phyloP scores from a whole-genome alignment of 2,888 invertebrate species.

The Calameuta idolon region DNA sequence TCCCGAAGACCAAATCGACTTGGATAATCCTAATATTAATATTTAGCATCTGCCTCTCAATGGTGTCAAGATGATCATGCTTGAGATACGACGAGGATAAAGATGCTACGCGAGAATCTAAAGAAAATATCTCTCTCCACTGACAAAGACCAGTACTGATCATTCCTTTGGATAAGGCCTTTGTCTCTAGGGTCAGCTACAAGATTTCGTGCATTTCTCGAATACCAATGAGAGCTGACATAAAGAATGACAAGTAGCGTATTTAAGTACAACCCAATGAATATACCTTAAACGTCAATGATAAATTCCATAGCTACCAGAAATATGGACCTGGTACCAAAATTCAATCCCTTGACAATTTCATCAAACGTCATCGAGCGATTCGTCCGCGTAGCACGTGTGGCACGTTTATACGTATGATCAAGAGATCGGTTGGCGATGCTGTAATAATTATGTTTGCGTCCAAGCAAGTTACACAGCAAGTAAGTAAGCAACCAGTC shows the following conservation, averaged over 20 bases:
- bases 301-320: neutral
- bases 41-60: neutral
- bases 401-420: constrained; percentile 30
- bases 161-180: neutral
- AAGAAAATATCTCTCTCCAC: neutral
- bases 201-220: neutral
- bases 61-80: neutral
- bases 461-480: constrained; percentile 27
- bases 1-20: neutral
- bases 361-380: neutral
- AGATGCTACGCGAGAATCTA: neutral
- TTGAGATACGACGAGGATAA: neutral
- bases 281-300: neutral
- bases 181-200: neutral
- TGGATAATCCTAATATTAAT: neutral
- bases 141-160: neutral
- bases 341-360: neutral
- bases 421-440: constrained; percentile 36
- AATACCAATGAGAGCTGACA: neutral
- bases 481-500: constrained; percentile 35
- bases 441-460: constrained; percentile 51
- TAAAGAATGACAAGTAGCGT: neutral
- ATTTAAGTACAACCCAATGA: neutral
- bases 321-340: neutral
- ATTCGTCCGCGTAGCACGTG: neutral